Conservation (phyloP, 2,797 vertebrate genomes). For the Myotis myotis region DNA sequence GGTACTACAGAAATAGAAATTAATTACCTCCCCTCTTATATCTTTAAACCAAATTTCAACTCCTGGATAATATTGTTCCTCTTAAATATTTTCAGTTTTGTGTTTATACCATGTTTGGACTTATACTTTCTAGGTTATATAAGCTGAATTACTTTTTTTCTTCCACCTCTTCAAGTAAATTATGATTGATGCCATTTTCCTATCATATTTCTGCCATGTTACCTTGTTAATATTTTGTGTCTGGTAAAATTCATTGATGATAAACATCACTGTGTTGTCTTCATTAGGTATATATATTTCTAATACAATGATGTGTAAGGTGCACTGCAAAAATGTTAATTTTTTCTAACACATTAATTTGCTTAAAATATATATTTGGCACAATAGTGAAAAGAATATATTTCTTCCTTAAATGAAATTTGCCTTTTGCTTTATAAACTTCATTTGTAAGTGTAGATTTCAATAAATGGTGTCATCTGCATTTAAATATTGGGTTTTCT, state of each 20-base stretch:
- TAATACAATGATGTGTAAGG: slow-evolving; percentile 88
- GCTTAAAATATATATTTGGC: slow-evolving; percentile 88
- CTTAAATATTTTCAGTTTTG: slow-evolving; percentile 81
- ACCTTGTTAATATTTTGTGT: slow-evolving; percentile 87
- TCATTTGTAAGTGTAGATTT: slow-evolving; percentile 89
- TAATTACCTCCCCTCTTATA: slow-evolving; percentile 37
- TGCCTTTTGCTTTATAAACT: slow-evolving; percentile 91
- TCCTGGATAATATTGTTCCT: slow-evolving; percentile 81
- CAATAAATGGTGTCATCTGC: slow-evolving; percentile 95
- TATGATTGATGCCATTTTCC: slow-evolving; percentile 81
- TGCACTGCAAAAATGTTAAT: slow-evolving; percentile 96
- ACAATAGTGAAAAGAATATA: slow-evolving; percentile 93
- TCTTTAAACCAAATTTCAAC: slow-evolving; percentile 80
- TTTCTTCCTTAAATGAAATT: slow-evolving; percentile 92
- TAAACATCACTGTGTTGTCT: slow-evolving; percentile 93
- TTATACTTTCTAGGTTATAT: slow-evolving; percentile 77
- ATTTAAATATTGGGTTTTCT: slow-evolving; percentile 78
- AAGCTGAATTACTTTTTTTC: slow-evolving; percentile 78
- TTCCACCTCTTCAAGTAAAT: slow-evolving; percentile 78
- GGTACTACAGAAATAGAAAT: slow-evolving; percentile 65
- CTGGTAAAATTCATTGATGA: slow-evolving; percentile 91
- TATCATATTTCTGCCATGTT: slow-evolving; percentile 84
- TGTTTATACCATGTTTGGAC: slow-evolving; percentile 77
- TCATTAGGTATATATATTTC: slow-evolving; percentile 92
- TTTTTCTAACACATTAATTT: slow-evolving; percentile 95